Base-by-base conservation (phyloP, 53 echinoderm and acorn worm genomes). In the Actinopyga echinites region DNA sequence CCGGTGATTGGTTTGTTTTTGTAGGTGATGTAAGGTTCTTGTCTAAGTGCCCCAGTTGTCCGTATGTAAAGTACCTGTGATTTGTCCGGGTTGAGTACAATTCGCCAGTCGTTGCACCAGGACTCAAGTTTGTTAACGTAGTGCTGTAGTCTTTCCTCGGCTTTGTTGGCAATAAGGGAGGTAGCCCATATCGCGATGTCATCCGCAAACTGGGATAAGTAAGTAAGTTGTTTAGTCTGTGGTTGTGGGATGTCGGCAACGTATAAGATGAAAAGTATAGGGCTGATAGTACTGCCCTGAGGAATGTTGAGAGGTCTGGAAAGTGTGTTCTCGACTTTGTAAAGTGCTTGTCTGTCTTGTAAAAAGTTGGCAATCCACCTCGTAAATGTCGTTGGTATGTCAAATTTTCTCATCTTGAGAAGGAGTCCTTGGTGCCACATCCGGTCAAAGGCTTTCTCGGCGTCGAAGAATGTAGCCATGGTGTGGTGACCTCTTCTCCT, bases 251-350 rank as follows among this genome's bases (percentile, higher is more conserved):
- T 38, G 73, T 71, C 42, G 21, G 24, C 40, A 10, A 40, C 26
- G 42, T 17, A 71, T 11, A 43, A 25, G 4, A 71, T 71, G 42
- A 40, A 71, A 22, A 71, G 73, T 19, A 71, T 17, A 17, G 44
- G 49, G 23, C 73, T 71, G 43, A 71, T 71, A 22, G 73, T 38
- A 43, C 73, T 71, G 40, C 73, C 73, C 32, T 71, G 73, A 4
- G 42, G 73, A 8, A 71, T 38, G 20, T 71, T 17, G 42, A 71
- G 73, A 8, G 38, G 40, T 5, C 38, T 13, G 31, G 73, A 71
- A 43, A 40, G 44, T 15, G 43, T 8, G 43, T 37, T 13, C 17
- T 43, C 73, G 21, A 71, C 43, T 43, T 22, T 71, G 43, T 5
- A 71, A 3, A 11, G 13, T 5, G 73, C 42, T 13, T 8, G 22